phyloP scores from a whole-genome alignment of 1,140 invertebrate genomes.

The Solenopsis invicta region DNA sequence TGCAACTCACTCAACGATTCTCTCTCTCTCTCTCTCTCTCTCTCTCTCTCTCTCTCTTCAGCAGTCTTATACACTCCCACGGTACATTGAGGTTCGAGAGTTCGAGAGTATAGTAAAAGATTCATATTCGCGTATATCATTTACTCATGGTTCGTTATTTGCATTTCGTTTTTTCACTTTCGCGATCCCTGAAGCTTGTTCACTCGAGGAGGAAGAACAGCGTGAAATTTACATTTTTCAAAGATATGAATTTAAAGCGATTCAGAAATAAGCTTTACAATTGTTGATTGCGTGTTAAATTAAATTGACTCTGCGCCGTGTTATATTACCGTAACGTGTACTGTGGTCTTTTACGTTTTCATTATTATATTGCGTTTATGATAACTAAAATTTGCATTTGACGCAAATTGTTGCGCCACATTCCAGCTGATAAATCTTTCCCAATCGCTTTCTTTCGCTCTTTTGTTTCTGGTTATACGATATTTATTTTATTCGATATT shows the following conservation, averaged over 20 bases:
- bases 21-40: not conserved
- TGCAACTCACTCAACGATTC: constrained; percentile 7
- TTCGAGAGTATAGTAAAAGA: constrained; percentile 16
- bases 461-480: not conserved
- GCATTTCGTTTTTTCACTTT: constrained; percentile 17
- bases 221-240: constrained; percentile 1
- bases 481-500: constrained; percentile 28
- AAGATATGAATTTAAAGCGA: not conserved
- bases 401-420: not conserved
- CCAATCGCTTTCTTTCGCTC: not conserved
- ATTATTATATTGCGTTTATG: not conserved
- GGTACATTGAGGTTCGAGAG: constrained; percentile 23
- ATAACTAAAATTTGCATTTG: not conserved
- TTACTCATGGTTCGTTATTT: constrained; percentile 17
- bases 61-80: constrained; percentile 34
- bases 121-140: constrained; percentile 32
- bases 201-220: not conserved
- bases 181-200: not conserved
- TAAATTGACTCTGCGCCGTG: not conserved
- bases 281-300: constrained; percentile 28
- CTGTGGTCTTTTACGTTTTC: not conserved
- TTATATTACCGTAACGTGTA: not conserved
- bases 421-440: not conserved
- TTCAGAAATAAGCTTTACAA: not conserved
- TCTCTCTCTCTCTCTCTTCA: not conserved